These are phyloP conservation scores for Nomada hirtipes DNA, from an alignment of 2,888 invertebrate genomes.

Conservation along the genomic window DNA sequence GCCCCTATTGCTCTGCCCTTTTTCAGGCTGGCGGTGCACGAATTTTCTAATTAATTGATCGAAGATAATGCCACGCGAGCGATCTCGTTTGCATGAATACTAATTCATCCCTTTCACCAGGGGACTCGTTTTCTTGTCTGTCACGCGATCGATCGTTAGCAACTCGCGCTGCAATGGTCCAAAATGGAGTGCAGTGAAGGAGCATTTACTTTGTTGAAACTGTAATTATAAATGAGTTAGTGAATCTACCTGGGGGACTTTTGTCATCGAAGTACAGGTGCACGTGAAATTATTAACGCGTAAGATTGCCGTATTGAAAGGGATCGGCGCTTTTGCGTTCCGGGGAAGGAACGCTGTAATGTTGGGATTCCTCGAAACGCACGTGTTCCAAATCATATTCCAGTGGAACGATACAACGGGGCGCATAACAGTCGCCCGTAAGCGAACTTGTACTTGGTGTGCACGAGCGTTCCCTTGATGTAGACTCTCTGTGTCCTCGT, in stretches of 20 bases:
- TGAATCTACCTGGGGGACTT: too few species aligned
- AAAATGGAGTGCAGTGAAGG: not conserved
- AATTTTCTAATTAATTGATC: conserved; percentile 62
- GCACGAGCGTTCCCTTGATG: conserved; percentile 4
- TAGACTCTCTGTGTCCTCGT: conserved; percentile 48
- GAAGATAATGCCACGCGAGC: conserved; percentile 42
- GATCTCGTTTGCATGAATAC: conserved; percentile 29
- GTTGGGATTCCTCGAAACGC: conserved; percentile 33
- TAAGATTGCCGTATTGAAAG: not conserved
- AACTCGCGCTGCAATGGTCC: not conserved
- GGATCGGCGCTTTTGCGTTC: not conserved
- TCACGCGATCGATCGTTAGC: not conserved
- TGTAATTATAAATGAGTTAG: too few species aligned
- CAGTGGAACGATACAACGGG: conserved; percentile 49
- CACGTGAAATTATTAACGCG: too few species aligned
- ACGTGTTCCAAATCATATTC: conserved; percentile 61
- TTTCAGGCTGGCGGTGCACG: conserved; percentile 30
- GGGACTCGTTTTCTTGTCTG: conserved; percentile 4
- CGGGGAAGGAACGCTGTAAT: not conserved
- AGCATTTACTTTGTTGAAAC: not conserved
- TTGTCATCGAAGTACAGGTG: too few species aligned
- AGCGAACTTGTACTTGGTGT: conserved; percentile 43
- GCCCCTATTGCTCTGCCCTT: conserved; percentile 25
- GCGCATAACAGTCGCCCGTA: conserved; percentile 63
- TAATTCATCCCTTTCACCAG: conserved; percentile 49